Evolutionary conservation across 2,113 vertebrate genomes (phyloP).

Genomic region (Thinocorus orbignyianus): DNA sequence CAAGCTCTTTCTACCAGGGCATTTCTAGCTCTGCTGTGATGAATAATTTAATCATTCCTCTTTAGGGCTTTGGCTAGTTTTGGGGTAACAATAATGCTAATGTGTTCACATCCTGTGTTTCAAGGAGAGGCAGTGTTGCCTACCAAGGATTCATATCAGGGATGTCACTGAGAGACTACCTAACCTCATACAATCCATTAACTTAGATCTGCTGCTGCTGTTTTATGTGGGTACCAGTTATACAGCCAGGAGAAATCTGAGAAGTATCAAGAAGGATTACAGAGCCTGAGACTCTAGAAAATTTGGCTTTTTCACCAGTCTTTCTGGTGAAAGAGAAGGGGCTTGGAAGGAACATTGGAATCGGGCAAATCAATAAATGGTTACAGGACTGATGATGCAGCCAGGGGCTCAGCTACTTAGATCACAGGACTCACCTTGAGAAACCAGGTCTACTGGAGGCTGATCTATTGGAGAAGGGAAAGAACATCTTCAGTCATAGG

Average conservation of each 20-base stretch:
- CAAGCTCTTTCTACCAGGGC: neutral
- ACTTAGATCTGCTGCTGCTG: neutral
- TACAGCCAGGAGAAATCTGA: neutral
- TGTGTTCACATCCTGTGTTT: neutral
- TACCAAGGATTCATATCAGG: neutral
- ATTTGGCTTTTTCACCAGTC: neutral
- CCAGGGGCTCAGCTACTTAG: neutral
- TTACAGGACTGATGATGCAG: neutral
- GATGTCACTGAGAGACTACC: neutral
- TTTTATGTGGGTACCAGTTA: neutral
- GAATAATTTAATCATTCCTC: neutral
- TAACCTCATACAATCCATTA: neutral
- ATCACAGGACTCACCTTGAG: neutral
- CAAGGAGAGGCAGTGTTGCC: neutral
- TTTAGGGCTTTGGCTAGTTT: neutral
- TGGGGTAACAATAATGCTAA: neutral
- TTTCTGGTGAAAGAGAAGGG: neutral
- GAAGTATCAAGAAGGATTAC: neutral
- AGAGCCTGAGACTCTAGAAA: neutral
- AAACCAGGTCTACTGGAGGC: neutral
- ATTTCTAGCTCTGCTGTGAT: neutral
- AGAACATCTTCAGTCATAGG: neutral
- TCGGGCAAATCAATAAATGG: neutral
- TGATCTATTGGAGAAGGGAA: neutral
- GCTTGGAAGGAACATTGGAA: neutral